Evolutionary conservation across 1,140 invertebrate species (phyloP), one percentile per base, ranked within the genome.

Genomic region (Panagrolaimus sp.): DNA sequence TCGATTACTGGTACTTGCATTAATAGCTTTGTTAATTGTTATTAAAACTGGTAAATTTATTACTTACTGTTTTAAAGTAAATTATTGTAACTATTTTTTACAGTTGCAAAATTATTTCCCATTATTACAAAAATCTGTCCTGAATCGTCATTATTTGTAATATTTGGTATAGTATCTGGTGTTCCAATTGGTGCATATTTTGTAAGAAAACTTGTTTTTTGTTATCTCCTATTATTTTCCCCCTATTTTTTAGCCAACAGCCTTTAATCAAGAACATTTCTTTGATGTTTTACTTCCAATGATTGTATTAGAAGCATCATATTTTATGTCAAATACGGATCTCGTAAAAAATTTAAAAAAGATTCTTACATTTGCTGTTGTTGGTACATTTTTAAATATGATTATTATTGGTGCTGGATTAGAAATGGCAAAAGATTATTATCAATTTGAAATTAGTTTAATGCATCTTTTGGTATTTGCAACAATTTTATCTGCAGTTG

Each of bases 401-500:
- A 43, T 43, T 23, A 11, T 63, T 11, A 63, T 63, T 43, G 62
- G 62, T 63, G 62, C 27, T 16, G 51, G 51, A 20, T 27, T 57
- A 11, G 51, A 57, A 16, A 23, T 63, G n/a, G 16, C 27, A 13
- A 42, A 63, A 14, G 62, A 27, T 9, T 63, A 42, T 27, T 43
- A 42, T 14, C 16, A 43, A 16, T 43, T 63, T 42, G 62, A 43
- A 14, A 43, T 43, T 27, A 42, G 27, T 63, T 9, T 43, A 14
- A 63, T 63, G 62, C 27, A 72, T 42, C 31, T 72, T 42, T 25
- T 97, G 88, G 93, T 94, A 0, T 98, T 98, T 87, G 94, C 94
- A 3, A 96, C 93, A 4, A 83, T 96, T 38, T 96, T 98, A 81
- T 96, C 93, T n/a, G 95, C 95, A 62, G 94, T 98, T 14, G 95